Percentiles rank a stretch among this genome's conserved stretches.
These are phyloP conservation scores for Sebastes trivittatus DNA, from an alignment of 2,797 vertebrate species.

Conservation along the genomic window DNA sequence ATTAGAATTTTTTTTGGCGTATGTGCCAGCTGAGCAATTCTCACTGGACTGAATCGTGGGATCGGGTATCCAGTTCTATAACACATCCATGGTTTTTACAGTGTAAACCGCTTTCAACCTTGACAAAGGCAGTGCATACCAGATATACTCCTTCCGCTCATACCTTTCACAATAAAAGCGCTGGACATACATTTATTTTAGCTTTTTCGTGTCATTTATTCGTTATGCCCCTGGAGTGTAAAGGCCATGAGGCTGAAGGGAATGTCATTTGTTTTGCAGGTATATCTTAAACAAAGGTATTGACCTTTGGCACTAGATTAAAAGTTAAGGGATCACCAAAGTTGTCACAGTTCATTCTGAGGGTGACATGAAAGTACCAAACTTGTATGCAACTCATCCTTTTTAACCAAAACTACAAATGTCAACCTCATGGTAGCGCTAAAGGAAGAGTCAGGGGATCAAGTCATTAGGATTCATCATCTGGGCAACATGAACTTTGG, in stretches of 20 bases:
- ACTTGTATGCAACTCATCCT: fast-evolving
- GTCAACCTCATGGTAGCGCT: not conserved
- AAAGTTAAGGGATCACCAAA: not conserved
- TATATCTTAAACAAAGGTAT: not conserved
- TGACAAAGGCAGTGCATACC: too few species aligned
- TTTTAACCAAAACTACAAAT: not conserved
- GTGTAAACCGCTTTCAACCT: too few species aligned
- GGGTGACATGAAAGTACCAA: not conserved
- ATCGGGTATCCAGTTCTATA: too few species aligned
- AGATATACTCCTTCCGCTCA: too few species aligned
- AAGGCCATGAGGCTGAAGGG: too few species aligned
- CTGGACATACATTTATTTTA: too few species aligned
- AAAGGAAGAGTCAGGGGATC: not conserved
- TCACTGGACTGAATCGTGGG: not conserved
- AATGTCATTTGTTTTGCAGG: not conserved
- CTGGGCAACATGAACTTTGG: not conserved
- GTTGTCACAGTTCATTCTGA: not conserved
- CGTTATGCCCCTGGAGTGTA: fast-evolving
- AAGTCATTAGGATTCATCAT: not conserved
- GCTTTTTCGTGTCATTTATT: too few species aligned
- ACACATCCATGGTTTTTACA: too few species aligned
- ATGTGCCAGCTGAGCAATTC: not conserved
- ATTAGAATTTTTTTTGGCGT: not conserved
- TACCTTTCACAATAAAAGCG: too few species aligned
- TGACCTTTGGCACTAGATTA: not conserved